Percentiles rank a stretch among this genome's conserved stretches.
phyloP scores from a whole-genome alignment of 2,113 vertebrate genomes.

The Zingel zingel region DNA sequence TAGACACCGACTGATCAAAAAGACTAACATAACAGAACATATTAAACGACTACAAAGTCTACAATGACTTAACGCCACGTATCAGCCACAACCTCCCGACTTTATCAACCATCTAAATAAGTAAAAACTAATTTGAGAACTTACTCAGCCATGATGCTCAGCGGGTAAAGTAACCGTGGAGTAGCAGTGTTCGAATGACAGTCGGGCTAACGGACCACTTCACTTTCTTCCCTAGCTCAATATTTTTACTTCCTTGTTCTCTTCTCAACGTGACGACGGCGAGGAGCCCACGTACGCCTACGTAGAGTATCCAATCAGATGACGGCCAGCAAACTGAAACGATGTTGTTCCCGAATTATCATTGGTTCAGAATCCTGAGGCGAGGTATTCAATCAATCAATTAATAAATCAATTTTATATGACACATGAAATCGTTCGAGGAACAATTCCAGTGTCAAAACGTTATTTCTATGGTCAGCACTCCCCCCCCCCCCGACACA shows the following conservation, averaged over 20 bases:
- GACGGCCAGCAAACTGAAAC: neutral
- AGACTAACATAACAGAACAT: neutral
- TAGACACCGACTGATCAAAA: neutral
- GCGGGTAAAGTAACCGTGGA: conserved; percentile 4
- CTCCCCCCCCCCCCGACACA: neutral
- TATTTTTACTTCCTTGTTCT: conserved; percentile 78
- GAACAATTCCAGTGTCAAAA: no score
- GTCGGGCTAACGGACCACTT: neutral
- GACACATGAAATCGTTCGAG: no score
- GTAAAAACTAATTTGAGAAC: conserved; percentile 15
- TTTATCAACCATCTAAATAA: neutral
- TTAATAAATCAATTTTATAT: no score
- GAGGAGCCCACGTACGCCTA: neutral
- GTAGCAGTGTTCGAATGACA: conserved; percentile 45
- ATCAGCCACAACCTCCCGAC: neutral
- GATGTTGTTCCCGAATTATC: neutral
- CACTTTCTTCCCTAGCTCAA: neutral
- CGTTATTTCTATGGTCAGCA: neutral
- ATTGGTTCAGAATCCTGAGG: conserved; percentile 79
- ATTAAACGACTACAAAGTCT: neutral
- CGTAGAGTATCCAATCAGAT: conserved; percentile 31
- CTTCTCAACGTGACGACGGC: neutral
- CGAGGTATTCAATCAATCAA: conserved; percentile 38
- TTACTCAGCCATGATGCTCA: conserved; percentile 82
- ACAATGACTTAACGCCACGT: neutral